Base-by-base conservation (phyloP, 2,797 vertebrate genomes). In the Chanos chanos region DNA sequence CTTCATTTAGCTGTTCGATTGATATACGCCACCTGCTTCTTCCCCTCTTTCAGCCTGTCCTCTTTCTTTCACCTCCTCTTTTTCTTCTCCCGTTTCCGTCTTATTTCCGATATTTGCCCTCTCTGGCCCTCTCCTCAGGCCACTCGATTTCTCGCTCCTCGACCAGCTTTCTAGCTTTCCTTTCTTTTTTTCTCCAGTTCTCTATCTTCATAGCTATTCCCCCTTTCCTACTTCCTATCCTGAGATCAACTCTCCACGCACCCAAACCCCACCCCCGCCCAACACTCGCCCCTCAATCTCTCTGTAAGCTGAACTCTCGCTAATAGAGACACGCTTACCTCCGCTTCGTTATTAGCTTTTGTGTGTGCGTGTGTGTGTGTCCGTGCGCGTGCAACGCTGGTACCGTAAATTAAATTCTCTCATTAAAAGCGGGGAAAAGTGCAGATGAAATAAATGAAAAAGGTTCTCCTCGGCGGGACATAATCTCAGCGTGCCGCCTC, bases 401-500 rank as follows among this genome's bases (percentile, higher is more conserved):
- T 58, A 28, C 49, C 64, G 51, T 62, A 63, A 66, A 66, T 66
- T 49, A 66, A 64, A 66, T 53, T 37, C 15, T 4, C 44, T 58
- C 56, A 68, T 71, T 71, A 62, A 56, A 61, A 44, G 49, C 31
- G 28, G 50, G 44, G 27, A 55, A 43, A 41, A 39, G 49, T 51
- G 54, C 15, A 51, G 44, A 63, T 52, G 12, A 59, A 61, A 64
- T 28, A n/a, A 58, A 68, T 68, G 68, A 57, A 74, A 68, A 52
- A 13, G 25, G 9, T 36, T 61, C 65, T 74, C 70, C 71, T 60
- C n/a, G 45, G 67, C 47, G 61, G 55, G 64, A 68, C 50, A 68
- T 71, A 57, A 51, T 61, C 70, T 52, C 64, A 73, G 68, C 50
- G 43, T 51, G 62, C 44, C 68, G 24, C 19, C 61, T 41, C 28